Evolutionary conservation across 2,797 vertebrate genomes (phyloP).

Genomic region (Chromobotia macracanthus): DNA sequence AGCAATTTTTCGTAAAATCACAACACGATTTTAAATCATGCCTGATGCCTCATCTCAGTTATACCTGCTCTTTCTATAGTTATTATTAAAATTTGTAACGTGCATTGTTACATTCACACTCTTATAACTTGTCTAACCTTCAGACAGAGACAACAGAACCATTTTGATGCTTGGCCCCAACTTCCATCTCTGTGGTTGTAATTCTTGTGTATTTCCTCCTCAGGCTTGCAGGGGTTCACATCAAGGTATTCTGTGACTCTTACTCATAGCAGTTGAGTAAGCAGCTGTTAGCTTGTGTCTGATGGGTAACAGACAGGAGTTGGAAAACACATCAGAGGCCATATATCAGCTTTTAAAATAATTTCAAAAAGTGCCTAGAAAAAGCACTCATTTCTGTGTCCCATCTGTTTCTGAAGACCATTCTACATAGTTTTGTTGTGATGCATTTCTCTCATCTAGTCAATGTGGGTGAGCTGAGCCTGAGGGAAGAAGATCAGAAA

Average conservation of each 20-base stretch:
- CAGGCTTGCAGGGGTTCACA: not conserved
- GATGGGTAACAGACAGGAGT: not conserved
- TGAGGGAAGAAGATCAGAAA: constrained; percentile 18
- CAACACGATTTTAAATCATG: no score
- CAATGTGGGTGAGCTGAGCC: not conserved
- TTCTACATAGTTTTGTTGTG: constrained; percentile 6
- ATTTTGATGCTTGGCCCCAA: no score
- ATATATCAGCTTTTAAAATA: constrained; percentile 9
- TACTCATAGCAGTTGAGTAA: not conserved
- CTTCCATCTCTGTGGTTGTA: not conserved
- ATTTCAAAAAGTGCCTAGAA: not conserved
- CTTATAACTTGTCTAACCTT: not conserved
- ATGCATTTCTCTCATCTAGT: constrained; percentile 23
- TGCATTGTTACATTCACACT: no score
- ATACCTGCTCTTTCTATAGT: no score
- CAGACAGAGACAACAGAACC: not conserved
- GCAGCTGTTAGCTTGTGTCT: constrained; percentile 1
- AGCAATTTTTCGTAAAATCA: no score
- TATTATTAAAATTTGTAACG: no score
- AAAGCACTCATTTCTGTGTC: constrained; percentile 9
- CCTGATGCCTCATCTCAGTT: no score
- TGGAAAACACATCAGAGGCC: constrained; percentile 18
- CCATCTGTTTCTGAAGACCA: constrained; percentile 8
- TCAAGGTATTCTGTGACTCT: not conserved
- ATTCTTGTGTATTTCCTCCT: not conserved